Evolutionary conservation across 2,113 vertebrate species (phyloP).

Genomic region (Spizaetus ornatus): DNA sequence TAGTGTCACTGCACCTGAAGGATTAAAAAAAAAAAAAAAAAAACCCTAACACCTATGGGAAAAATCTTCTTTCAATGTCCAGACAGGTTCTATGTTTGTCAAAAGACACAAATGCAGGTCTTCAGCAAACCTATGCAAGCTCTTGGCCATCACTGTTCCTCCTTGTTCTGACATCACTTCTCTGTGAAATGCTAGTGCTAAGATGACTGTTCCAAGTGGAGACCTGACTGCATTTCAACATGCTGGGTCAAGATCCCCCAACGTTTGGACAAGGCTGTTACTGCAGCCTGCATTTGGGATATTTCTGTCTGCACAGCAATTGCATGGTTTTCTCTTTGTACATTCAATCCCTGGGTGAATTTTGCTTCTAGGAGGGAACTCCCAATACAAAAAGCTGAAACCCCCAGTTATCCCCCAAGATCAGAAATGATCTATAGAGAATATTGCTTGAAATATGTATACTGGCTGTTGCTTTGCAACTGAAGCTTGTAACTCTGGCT

Average conservation of each 20-base stretch:
- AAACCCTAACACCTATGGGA: background rate
- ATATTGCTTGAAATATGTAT: rapidly evolving
- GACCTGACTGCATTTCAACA: background rate
- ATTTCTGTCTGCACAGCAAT: background rate
- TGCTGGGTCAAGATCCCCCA: background rate
- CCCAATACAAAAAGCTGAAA: background rate
- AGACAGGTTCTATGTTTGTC: background rate
- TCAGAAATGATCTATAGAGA: background rate
- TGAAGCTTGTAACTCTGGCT: background rate
- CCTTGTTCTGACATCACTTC: background rate
- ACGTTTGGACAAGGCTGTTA: background rate
- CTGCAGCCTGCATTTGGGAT: background rate
- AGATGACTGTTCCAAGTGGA: background rate
- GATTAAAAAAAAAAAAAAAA: background rate
- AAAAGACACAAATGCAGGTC: background rate
- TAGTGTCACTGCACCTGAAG: background rate
- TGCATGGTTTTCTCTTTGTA: background rate
- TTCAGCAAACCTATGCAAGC: background rate
- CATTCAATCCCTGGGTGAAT: background rate
- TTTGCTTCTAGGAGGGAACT: background rate
- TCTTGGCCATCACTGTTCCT: background rate
- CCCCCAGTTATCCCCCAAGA: background rate
- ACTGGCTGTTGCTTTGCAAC: background rate
- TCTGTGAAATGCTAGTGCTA: too few species aligned
- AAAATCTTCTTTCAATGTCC: background rate